Conservation (phyloP, 1,140 invertebrate genomes). For the Listronotus bonariensis region DNA sequence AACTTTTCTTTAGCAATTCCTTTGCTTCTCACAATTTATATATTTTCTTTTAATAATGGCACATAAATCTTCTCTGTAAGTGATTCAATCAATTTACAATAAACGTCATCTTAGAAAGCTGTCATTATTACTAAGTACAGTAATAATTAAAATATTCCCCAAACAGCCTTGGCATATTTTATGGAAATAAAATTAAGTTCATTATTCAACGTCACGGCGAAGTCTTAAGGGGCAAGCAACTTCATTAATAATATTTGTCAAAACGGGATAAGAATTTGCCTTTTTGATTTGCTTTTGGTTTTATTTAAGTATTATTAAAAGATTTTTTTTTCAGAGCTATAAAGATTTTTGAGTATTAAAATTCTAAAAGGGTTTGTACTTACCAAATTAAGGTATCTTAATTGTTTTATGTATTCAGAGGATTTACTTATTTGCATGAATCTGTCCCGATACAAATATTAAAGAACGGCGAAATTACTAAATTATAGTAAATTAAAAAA, state of each 20-base stretch:
- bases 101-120: conserved; percentile 9
- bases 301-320: background rate
- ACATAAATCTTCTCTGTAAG: background rate
- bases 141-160: conserved; percentile 33
- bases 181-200: conserved; percentile 30
- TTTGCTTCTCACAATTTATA: too few species aligned
- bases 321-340: too few species aligned
- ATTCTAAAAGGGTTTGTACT: too few species aligned
- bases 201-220: conserved; percentile 34
- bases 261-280: conserved; percentile 22
- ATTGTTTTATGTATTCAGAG: too few species aligned
- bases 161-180: conserved; percentile 19
- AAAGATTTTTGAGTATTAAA: too few species aligned
- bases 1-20: too few species aligned
- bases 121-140: conserved; percentile 17
- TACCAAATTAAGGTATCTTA: too few species aligned
- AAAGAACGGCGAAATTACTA: too few species aligned
- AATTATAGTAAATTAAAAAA: too few species aligned
- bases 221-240: conserved; percentile 17
- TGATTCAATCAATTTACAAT: conserved; percentile 9
- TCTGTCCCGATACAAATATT: too few species aligned
- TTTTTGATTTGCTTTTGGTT: conserved; percentile 11
- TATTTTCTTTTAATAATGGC: background rate
- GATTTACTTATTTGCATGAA: too few species aligned
- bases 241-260: conserved; percentile 35